phyloP scores from a whole-genome alignment of 2,113 vertebrate genomes.

The Callorhinus ursinus region DNA sequence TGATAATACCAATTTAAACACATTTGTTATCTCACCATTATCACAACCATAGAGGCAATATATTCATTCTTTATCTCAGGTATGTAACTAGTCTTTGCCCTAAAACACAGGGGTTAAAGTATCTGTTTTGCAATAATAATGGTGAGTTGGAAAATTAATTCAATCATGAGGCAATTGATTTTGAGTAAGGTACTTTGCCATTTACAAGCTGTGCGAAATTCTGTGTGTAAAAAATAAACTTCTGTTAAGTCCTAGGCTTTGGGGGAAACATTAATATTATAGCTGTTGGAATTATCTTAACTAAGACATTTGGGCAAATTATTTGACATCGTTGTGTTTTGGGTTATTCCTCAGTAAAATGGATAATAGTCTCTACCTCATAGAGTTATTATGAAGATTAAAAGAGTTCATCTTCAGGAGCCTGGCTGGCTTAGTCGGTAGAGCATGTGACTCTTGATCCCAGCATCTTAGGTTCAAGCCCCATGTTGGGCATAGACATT shows the following conservation, averaged over 20 bases:
- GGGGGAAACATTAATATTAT: background rate
- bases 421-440: background rate
- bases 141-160: constrained; percentile 28
- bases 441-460: background rate
- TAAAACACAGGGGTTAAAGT: background rate
- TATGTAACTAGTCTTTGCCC: background rate
- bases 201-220: background rate
- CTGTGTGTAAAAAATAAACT: background rate
- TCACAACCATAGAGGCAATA: background rate
- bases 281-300: background rate
- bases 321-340: background rate
- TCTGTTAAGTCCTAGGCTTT: background rate
- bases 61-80: background rate
- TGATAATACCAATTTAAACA: background rate
- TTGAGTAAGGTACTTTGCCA: background rate
- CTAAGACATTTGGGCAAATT: background rate
- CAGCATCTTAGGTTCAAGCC: background rate
- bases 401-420: background rate
- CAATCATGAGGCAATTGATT: background rate
- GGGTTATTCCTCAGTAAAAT: background rate
- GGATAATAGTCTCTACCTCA: background rate
- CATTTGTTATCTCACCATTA: background rate
- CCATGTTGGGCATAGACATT: background rate
- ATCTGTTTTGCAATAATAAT: background rate
- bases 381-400: background rate